Evolutionary conservation across 1,140 invertebrate species (phyloP).

Genomic region (Wiebesia pumilae): DNA sequence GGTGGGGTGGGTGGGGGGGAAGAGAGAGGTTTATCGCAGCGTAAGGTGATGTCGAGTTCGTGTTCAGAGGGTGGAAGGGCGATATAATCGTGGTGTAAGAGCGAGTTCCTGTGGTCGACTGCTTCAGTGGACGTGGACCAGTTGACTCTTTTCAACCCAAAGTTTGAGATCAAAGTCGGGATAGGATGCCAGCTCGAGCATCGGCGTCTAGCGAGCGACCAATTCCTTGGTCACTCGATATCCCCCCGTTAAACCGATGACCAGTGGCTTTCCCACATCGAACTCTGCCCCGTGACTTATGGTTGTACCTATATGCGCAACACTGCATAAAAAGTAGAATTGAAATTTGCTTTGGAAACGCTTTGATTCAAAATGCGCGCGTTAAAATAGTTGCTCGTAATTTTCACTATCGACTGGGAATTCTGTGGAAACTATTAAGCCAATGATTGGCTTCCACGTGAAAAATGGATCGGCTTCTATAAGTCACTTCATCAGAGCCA

Average conservation of each 20-base stretch:
- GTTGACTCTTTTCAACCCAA: slow-evolving; percentile 1
- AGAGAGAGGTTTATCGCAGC: not conserved
- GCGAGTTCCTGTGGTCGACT: not conserved
- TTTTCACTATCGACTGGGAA: not conserved
- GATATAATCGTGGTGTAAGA: not conserved
- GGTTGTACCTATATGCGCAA: not conserved
- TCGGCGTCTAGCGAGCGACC: not conserved
- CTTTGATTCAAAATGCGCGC: not conserved
- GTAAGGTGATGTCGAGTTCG: not conserved
- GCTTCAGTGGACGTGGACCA: not conserved
- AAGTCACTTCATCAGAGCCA: not conserved
- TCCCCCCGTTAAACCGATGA: not conserved
- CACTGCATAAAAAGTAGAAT: not conserved
- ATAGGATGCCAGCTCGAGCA: not conserved
- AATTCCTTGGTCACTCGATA: not conserved
- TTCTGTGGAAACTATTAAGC: not conserved
- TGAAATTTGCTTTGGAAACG: not conserved
- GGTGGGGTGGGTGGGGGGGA: no score
- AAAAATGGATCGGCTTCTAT: not conserved
- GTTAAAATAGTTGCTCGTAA: not conserved
- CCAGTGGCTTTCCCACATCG: not conserved
- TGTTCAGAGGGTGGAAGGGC: not conserved
- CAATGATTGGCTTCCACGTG: not conserved
- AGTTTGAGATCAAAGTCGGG: not conserved
- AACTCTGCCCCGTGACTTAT: not conserved